Conservation (phyloP, 2,888 invertebrate species). For the Malachius bipustulatus region DNA sequence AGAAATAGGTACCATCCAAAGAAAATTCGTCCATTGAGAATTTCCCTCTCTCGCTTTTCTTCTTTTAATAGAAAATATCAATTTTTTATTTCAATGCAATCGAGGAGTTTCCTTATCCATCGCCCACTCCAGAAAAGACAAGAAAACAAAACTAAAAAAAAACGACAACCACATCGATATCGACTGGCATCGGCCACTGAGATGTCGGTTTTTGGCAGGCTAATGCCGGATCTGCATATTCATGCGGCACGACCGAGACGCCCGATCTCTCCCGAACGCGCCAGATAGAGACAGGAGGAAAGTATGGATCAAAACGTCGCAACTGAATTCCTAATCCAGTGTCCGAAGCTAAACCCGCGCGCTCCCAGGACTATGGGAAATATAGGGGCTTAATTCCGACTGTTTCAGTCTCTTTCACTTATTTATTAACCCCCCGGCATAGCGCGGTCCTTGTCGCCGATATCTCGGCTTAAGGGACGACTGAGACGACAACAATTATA, state of each 20-base stretch:
- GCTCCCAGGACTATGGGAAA: constrained; percentile 31
- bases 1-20: too few species aligned
- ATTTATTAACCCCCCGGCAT: constrained; percentile 24
- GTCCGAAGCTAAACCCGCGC: constrained; percentile 31
- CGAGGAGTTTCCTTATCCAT: too few species aligned
- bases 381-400: constrained; percentile 31
- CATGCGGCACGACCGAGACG: constrained; percentile 29
- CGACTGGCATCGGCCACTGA: constrained; percentile 27
- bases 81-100: too few species aligned
- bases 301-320: constrained; percentile 34
- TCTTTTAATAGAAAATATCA: too few species aligned
- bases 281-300: constrained; percentile 25
- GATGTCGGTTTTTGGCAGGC: constrained; percentile 36
- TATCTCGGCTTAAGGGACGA: too few species aligned
- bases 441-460: constrained; percentile 6
- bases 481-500: too few species aligned
- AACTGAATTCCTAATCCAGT: constrained; percentile 34
- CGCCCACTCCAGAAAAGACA: too few species aligned
- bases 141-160: too few species aligned
- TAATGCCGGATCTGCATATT: constrained; percentile 37
- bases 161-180: too few species aligned
- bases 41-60: too few species aligned
- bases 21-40: too few species aligned
- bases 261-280: constrained; percentile 16
- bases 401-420: constrained; percentile 25